These are phyloP conservation scores for Steatocranus sp. DNA, from an alignment of 2,797 vertebrate genomes.

Conservation along the genomic window DNA sequence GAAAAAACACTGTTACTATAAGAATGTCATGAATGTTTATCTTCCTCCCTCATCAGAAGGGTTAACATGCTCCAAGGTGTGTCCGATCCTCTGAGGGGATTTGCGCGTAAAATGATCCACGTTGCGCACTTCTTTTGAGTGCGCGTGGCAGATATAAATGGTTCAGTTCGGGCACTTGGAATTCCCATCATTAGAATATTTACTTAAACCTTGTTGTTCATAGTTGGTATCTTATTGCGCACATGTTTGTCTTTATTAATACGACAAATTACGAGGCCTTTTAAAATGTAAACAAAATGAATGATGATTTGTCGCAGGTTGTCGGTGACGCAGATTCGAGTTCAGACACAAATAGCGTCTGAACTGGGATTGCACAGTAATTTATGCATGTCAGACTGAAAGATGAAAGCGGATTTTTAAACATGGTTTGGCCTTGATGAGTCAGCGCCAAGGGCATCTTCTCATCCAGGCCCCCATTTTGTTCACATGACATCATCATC, in stretches of 20 bases:
- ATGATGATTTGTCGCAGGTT: fast-evolving
- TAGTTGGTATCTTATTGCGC: neutral
- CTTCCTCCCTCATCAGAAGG: neutral
- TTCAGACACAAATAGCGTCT: neutral
- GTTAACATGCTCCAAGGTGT: constrained; percentile 39
- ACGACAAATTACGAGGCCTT: neutral
- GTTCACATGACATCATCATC: constrained; percentile 20
- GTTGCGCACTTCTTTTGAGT: constrained; percentile 29
- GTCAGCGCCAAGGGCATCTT: constrained; percentile 32
- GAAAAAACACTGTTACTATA: neutral
- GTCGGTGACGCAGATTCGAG: neutral
- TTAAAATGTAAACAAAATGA: neutral
- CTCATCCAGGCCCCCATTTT: constrained; percentile 21
- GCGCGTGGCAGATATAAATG: constrained; percentile 18
- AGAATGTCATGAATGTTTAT: constrained; percentile 28
- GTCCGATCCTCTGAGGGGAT: constrained; percentile 13
- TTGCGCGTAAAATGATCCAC: constrained; percentile 41
- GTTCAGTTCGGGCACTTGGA: neutral
- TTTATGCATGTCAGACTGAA: neutral
- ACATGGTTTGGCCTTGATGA: constrained; percentile 6
- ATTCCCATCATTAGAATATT: neutral
- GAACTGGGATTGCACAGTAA: neutral
- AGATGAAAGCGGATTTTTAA: constrained; percentile 16
- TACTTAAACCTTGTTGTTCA: neutral
- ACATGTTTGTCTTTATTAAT: neutral